Percentiles rank a stretch among this genome's conserved stretches.
Evolutionary conservation across 2,113 vertebrate genomes (phyloP).

Genomic region (Plectropomus leopardus): DNA sequence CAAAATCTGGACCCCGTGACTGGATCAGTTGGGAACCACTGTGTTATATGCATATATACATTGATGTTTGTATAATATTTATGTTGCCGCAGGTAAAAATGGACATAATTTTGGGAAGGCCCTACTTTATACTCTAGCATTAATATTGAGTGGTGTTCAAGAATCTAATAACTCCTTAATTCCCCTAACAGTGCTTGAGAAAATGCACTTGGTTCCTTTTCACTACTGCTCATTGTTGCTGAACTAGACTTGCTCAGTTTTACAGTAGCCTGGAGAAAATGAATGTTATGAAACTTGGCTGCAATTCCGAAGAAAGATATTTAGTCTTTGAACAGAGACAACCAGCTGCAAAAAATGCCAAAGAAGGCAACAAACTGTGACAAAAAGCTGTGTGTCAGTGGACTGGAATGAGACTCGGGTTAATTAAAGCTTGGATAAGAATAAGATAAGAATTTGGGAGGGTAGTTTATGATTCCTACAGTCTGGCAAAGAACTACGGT

Average conservation of each 20-base stretch:
- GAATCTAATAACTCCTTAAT: no score
- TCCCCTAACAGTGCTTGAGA: not conserved
- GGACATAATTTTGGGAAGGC: not conserved
- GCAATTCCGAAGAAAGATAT: slow-evolving; percentile 13
- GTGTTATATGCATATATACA: no score
- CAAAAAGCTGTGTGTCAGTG: slow-evolving; percentile 16
- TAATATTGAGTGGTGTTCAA: no score
- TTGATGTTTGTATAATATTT: not conserved
- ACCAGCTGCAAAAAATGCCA: slow-evolving; percentile 37
- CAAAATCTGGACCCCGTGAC: no score
- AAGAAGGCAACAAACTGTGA: slow-evolving; percentile 50
- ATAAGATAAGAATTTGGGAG: slow-evolving; percentile 6
- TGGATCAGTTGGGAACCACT: no score
- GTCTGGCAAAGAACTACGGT: not conserved
- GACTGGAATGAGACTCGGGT: slow-evolving; percentile 45
- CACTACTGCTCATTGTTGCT: not conserved
- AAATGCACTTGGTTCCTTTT: not conserved
- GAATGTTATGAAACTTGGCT: slow-evolving; percentile 27
- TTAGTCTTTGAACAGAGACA: slow-evolving; percentile 30
- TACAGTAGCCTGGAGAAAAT: slow-evolving; percentile 32
- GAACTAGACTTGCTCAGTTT: slow-evolving; percentile 22
- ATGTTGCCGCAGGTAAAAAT: not conserved
- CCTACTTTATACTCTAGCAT: no score
- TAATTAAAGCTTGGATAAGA: slow-evolving; percentile 23
- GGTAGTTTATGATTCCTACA: not conserved